phyloP scores from a whole-genome alignment of 2,113 vertebrate genomes.

The Hippocampus guttulatus region DNA sequence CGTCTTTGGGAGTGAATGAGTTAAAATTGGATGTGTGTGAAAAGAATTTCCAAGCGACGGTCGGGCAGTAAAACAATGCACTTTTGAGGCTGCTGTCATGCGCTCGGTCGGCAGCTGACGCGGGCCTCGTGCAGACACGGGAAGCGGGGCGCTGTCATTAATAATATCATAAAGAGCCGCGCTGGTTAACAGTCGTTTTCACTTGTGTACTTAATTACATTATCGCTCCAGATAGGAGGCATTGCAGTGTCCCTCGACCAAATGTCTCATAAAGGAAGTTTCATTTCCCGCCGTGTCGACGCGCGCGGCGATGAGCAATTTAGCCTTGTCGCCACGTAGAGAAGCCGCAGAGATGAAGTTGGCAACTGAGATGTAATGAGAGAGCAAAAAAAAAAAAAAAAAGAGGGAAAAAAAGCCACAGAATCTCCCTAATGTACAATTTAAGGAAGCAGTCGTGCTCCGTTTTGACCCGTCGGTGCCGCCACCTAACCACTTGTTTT shows the following conservation, averaged over 20 bases:
- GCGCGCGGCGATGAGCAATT: background rate
- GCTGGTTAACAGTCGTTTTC: slow-evolving; percentile 8
- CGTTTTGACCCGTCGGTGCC: background rate
- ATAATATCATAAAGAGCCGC: background rate
- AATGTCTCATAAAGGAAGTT: slow-evolving; percentile 41
- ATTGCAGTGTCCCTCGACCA: slow-evolving; percentile 10
- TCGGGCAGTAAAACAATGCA: too few relatives aligned
- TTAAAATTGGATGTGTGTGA: too few relatives aligned
- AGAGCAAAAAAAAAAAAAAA: too few relatives aligned
- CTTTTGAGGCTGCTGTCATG: slow-evolving; percentile 15
- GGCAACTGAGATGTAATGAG: background rate
- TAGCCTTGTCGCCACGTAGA: background rate
- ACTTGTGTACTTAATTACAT: slow-evolving; percentile 39
- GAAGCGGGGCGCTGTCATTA: background rate
- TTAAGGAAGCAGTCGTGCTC: background rate
- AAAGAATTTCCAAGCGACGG: too few relatives aligned
- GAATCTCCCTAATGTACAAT: slow-evolving; percentile 48
- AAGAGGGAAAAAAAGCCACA: background rate
- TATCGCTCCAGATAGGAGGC: slow-evolving; percentile 34
- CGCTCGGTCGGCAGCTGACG: slow-evolving; percentile 19
- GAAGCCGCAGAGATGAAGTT: slow-evolving; percentile 23
- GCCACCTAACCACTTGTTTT: slow-evolving; percentile 10
- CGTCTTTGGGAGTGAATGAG: too few relatives aligned
- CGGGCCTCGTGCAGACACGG: slow-evolving; percentile 19
- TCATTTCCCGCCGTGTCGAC: slow-evolving; percentile 39